Evolutionary conservation across 2,888 invertebrate species (phyloP).

Genomic region (Poecilobothrus nobilitatus): DNA sequence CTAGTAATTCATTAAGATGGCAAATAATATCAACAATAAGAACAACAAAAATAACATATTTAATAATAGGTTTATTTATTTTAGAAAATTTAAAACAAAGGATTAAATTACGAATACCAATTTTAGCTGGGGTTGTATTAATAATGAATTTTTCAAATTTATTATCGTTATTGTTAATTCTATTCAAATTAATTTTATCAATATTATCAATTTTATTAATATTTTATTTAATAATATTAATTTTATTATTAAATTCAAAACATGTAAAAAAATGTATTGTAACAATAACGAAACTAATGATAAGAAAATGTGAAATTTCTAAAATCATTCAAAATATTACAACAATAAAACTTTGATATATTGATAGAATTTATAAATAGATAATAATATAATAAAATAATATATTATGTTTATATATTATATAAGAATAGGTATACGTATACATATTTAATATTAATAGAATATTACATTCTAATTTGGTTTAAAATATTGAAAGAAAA

Average conservation of each 20-base stretch:
- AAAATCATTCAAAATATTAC: not conserved
- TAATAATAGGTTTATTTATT: not conserved
- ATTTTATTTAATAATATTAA: not conserved
- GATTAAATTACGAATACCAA: not conserved
- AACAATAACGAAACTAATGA: not conserved
- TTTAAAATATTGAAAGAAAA: too few relatives aligned
- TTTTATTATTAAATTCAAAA: not conserved
- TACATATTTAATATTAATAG: not conserved
- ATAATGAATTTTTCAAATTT: not conserved
- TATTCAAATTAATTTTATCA: not conserved
- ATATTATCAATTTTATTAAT: not conserved
- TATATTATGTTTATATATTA: not conserved
- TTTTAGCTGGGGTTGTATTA: not conserved
- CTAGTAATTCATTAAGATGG: not conserved
- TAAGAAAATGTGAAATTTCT: not conserved
- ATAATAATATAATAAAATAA: not conserved
- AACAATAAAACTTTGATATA: not conserved
- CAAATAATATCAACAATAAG: not conserved
- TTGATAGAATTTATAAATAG: not conserved
- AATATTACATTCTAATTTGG: too few relatives aligned
- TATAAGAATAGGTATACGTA: not conserved
- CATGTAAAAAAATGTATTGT: not conserved
- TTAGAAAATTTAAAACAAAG: not conserved
- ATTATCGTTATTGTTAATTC: not conserved
- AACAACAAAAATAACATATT: too few relatives aligned